phyloP scores from a whole-genome alignment of 2,888 invertebrate genomes.

The Cremastinae sp. region DNA sequence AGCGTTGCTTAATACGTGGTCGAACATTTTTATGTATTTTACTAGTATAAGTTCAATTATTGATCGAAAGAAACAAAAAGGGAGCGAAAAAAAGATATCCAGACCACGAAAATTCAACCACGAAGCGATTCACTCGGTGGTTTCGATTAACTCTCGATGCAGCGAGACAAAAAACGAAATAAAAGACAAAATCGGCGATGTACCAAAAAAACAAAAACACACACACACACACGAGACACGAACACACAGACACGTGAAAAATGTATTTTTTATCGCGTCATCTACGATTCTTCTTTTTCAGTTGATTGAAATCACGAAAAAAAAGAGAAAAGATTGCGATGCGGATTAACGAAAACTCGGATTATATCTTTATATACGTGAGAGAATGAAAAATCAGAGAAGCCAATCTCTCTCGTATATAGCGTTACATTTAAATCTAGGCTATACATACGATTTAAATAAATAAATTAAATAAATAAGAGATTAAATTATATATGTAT shows the following conservation, averaged over 20 bases:
- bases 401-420: slow-evolving; percentile 66
- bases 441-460: slow-evolving; percentile 63
- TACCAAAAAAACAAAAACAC: slow-evolving; percentile 51
- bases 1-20: slow-evolving; percentile 30
- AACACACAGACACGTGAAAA: slow-evolving; percentile 24
- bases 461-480: slow-evolving; percentile 39
- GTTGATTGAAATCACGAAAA: background rate
- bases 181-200: slow-evolving; percentile 33
- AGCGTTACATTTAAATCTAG: slow-evolving; percentile 59
- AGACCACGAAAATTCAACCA: slow-evolving; percentile 33
- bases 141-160: slow-evolving; percentile 29
- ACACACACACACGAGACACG: background rate
- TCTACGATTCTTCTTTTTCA: slow-evolving; percentile 60
- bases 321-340: slow-evolving; percentile 58
- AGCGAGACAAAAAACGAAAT: slow-evolving; percentile 5
- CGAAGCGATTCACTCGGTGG: slow-evolving; percentile 18
- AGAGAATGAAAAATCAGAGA: slow-evolving; percentile 22
- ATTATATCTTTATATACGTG: slow-evolving; percentile 30
- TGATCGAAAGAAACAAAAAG: slow-evolving; percentile 11
- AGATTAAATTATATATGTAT: slow-evolving; percentile 48
- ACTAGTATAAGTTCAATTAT: background rate
- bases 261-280: slow-evolving; percentile 65
- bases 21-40: slow-evolving; percentile 1
- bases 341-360: slow-evolving; percentile 63
- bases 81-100: slow-evolving; percentile 9